Evolutionary conservation across 1,140 invertebrate genomes (phyloP).

Genomic region (Drosophila chauvacae): DNA sequence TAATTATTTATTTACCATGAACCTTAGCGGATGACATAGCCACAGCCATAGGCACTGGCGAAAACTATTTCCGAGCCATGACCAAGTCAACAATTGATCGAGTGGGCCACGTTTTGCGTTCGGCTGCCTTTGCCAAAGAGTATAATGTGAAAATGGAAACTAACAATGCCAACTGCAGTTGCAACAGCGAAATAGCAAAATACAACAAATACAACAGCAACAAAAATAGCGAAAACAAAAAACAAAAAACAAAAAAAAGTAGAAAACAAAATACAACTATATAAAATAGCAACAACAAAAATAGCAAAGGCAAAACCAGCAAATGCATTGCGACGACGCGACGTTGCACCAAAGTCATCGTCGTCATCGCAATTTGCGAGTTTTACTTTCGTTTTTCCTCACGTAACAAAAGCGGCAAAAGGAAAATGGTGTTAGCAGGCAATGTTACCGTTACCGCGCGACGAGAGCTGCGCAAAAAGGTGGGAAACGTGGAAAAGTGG

Average conservation of each 20-base stretch:
- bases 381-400: slow-evolving; percentile 80
- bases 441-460: slow-evolving; percentile 66
- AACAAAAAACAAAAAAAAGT: background rate
- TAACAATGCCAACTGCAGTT: slow-evolving; percentile 78
- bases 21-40: slow-evolving; percentile 20
- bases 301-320: slow-evolving; percentile 15
- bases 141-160: slow-evolving; percentile 65
- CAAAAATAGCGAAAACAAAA: slow-evolving; percentile 14
- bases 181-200: slow-evolving; percentile 30
- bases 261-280: background rate
- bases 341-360: slow-evolving; percentile 68
- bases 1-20: slow-evolving; percentile 6
- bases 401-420: slow-evolving; percentile 74
- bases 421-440: slow-evolving; percentile 82
- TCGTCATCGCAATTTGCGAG: slow-evolving; percentile 50
- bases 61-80: slow-evolving; percentile 41
- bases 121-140: slow-evolving; percentile 17
- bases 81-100: slow-evolving; percentile 45
- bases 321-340: slow-evolving; percentile 41
- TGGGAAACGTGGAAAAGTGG: background rate
- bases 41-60: background rate
- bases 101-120: slow-evolving; percentile 23
- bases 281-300: background rate
- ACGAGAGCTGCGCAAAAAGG: background rate
- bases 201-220: background rate